phyloP scores from a whole-genome alignment of 2,113 vertebrate species.

The Bagarius yarrelli region DNA sequence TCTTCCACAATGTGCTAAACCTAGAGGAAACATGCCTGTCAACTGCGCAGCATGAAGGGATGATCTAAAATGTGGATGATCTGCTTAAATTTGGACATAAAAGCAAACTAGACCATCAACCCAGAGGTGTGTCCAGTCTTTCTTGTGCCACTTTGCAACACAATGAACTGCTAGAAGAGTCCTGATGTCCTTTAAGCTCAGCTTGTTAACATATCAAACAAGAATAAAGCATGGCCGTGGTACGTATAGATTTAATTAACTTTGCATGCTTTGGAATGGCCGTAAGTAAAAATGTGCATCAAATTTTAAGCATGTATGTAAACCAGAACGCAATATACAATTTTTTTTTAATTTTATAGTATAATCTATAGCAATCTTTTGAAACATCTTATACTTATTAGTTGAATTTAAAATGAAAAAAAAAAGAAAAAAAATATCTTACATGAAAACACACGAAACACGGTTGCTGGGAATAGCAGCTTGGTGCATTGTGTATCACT shows the following conservation, averaged over 20 bases:
- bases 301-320: slow-evolving; percentile 15
- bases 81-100: background rate
- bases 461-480: background rate
- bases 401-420: background rate
- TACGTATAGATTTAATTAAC: slow-evolving; percentile 47
- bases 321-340: background rate
- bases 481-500: slow-evolving; percentile 39
- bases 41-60: slow-evolving; percentile 31
- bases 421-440: background rate
- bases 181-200: slow-evolving; percentile 44
- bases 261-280: slow-evolving; percentile 1
- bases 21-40: slow-evolving; percentile 39
- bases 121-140: background rate
- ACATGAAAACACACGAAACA: background rate
- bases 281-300: slow-evolving; percentile 18
- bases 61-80: background rate
- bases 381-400: background rate
- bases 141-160: background rate
- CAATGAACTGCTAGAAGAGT: slow-evolving; percentile 18
- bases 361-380: no score
- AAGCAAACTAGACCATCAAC: background rate
- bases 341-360: background rate
- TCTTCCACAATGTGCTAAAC: slow-evolving; percentile 20
- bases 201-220: slow-evolving; percentile 46
- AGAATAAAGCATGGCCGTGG: slow-evolving; percentile 41